phyloP scores from a whole-genome alignment of 1,140 invertebrate species.

The Drosophila suzukii region DNA sequence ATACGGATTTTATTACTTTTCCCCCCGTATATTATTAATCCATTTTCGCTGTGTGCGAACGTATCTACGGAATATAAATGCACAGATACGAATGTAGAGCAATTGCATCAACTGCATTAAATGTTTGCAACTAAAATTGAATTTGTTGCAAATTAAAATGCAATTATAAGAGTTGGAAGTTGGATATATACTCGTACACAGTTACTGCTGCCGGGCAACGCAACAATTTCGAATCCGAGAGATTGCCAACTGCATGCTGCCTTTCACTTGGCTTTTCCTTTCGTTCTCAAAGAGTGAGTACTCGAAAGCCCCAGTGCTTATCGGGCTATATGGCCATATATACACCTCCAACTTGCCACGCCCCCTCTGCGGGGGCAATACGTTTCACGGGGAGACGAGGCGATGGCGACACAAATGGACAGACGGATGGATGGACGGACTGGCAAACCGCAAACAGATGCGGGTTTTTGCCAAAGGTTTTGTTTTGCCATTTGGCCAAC shows the following conservation, averaged over 20 bases:
- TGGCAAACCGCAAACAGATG: constrained; percentile 39
- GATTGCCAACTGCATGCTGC: constrained; percentile 15
- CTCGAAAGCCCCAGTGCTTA: constrained; percentile 5
- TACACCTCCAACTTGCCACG: not conserved
- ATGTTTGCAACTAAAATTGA: constrained; percentile 59
- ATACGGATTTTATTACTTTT: too few relatives aligned
- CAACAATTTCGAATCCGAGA: too few relatives aligned
- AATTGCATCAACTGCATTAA: constrained; percentile 54
- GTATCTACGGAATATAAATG: not conserved
- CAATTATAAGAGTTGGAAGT: constrained; percentile 39
- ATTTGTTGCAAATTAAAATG: constrained; percentile 73
- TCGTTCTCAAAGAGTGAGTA: not conserved
- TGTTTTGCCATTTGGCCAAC: constrained; percentile 19
- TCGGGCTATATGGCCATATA: constrained; percentile 2
- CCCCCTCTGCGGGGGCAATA: not conserved
- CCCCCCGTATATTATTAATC: too few relatives aligned
- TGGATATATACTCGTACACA: not conserved
- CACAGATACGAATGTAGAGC: constrained; percentile 18
- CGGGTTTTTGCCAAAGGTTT: constrained; percentile 8
- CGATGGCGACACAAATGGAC: constrained; percentile 2
- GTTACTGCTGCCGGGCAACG: not conserved
- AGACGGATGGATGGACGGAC: not conserved
- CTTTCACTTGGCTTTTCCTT: not conserved
- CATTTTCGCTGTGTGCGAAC: not conserved
- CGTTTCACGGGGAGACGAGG: not conserved